These are phyloP conservation scores for Nebria salina DNA, from an alignment of 2,888 invertebrate species.

Conservation along the genomic window DNA sequence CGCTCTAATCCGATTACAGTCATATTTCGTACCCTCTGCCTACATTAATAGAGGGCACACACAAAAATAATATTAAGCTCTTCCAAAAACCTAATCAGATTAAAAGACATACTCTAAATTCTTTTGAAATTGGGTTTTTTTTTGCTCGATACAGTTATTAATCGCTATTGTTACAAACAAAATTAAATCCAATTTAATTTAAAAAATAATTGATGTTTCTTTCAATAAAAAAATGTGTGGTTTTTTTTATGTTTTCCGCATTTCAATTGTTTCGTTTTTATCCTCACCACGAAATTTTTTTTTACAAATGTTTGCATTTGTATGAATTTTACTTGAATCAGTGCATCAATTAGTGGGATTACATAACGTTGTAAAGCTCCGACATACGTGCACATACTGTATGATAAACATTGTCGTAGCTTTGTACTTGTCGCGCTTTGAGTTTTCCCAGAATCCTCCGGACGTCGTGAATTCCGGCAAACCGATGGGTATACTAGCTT, in stretches of 20 bases:
- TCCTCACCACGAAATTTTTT: no score
- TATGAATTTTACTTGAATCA: neutral
- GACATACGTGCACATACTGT: neutral
- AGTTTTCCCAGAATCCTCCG: neutral
- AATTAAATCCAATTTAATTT: neutral
- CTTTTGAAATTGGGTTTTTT: neutral
- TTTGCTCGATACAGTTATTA: neutral
- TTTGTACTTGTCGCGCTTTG: slow-evolving; percentile 1
- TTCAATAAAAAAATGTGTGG: no score
- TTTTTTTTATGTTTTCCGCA: no score
- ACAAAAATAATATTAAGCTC: slow-evolving; percentile 20
- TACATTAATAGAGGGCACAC: neutral
- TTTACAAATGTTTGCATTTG: neutral
- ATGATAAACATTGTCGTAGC: neutral
- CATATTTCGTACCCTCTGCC: slow-evolving; percentile 10
- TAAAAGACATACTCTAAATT: neutral
- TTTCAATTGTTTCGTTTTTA: no score
- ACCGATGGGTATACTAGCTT: slow-evolving; percentile 28
- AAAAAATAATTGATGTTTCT: no score
- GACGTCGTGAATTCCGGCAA: slow-evolving; percentile 23
- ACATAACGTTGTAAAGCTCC: neutral
- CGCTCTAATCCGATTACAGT: slow-evolving; percentile 32
- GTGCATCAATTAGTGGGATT: neutral
- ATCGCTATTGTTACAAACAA: neutral
- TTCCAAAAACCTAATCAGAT: neutral